These are phyloP conservation scores for Rattus rattus DNA, from an alignment of 2,113 vertebrate species.

Conservation along the genomic window DNA sequence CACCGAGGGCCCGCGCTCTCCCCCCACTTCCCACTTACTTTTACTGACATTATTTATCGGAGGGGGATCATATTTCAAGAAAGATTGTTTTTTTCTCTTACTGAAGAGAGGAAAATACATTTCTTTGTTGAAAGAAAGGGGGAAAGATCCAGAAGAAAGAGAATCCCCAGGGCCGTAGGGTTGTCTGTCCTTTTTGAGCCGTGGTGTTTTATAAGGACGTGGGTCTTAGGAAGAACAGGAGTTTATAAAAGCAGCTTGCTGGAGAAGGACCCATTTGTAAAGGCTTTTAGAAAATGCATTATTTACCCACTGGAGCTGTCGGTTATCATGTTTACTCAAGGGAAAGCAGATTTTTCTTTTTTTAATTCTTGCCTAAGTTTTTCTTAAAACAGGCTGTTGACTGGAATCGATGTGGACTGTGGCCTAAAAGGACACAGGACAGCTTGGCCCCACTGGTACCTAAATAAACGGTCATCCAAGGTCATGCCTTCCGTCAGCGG, in stretches of 20 bases:
- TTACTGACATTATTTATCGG: constrained; percentile 79
- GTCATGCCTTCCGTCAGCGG: background rate
- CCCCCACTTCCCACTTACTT: constrained; percentile 75
- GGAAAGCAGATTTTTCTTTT: constrained; percentile 40
- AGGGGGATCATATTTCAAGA: constrained; percentile 74
- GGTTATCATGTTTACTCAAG: constrained; percentile 50
- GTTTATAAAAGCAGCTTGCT: constrained; percentile 54
- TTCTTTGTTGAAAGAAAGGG: constrained; percentile 44
- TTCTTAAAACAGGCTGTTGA: constrained; percentile 69
- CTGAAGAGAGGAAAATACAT: constrained; percentile 44
- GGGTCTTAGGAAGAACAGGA: constrained; percentile 16
- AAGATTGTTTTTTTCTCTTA: constrained; percentile 64
- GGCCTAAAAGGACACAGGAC: constrained; percentile 10
- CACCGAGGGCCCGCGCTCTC: constrained; percentile 49
- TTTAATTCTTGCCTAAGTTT: constrained; percentile 57
- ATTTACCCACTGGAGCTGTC: constrained; percentile 69
- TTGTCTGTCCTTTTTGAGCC: constrained; percentile 5
- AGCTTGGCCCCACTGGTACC: background rate
- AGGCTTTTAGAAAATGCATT: constrained; percentile 66
- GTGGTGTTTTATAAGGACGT: background rate
- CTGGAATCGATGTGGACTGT: constrained; percentile 37
- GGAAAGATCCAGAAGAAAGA: background rate
- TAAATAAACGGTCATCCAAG: constrained; percentile 57
- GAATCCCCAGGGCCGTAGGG: background rate
- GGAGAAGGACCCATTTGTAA: constrained; percentile 51